Conservation (phyloP, 2,888 invertebrate genomes). For the Ganaspis brasiliensis region DNA sequence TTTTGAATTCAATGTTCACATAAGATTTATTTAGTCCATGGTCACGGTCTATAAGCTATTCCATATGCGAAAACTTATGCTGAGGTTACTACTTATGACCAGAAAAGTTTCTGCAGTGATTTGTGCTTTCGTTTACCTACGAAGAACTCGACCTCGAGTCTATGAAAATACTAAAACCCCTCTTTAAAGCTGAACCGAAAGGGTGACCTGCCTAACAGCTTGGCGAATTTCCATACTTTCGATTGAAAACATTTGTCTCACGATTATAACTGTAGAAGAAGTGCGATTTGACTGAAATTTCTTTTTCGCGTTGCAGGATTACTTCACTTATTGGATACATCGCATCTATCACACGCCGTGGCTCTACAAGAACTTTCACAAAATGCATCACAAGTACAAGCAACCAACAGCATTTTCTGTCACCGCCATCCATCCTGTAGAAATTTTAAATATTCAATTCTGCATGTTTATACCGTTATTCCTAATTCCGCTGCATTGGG, state of each 20-base stretch:
- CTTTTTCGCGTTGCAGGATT: slow-evolving; percentile 81
- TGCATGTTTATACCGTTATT: slow-evolving; percentile 85
- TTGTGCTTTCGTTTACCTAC: slow-evolving; percentile 60
- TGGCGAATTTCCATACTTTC: slow-evolving; percentile 64
- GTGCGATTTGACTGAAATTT: slow-evolving; percentile 51
- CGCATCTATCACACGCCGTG: slow-evolving; percentile 86
- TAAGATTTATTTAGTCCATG: slow-evolving; percentile 54
- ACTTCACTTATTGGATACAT: slow-evolving; percentile 86
- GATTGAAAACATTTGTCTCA: slow-evolving; percentile 64
- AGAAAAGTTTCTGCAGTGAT: slow-evolving; percentile 58
- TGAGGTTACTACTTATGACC: slow-evolving; percentile 59
- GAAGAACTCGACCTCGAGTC: slow-evolving; percentile 42
- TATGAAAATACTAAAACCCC: slow-evolving; percentile 33
- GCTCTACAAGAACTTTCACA: slow-evolving; percentile 88
- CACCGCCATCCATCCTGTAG: slow-evolving; percentile 88
- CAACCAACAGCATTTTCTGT: slow-evolving; percentile 90
- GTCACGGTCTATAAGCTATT: slow-evolving; percentile 51
- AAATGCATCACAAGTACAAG: slow-evolving; percentile 88
- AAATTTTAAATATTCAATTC: slow-evolving; percentile 85
- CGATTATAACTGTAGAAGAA: slow-evolving; percentile 49
- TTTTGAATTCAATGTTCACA: not conserved
- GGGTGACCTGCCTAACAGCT: slow-evolving; percentile 57
- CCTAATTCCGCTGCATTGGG: slow-evolving; percentile 85
- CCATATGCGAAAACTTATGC: slow-evolving; percentile 51
- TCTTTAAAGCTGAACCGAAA: slow-evolving; percentile 25